phyloP scores from a whole-genome alignment of 1,140 invertebrate genomes.

The Trachelipus rathkii region DNA sequence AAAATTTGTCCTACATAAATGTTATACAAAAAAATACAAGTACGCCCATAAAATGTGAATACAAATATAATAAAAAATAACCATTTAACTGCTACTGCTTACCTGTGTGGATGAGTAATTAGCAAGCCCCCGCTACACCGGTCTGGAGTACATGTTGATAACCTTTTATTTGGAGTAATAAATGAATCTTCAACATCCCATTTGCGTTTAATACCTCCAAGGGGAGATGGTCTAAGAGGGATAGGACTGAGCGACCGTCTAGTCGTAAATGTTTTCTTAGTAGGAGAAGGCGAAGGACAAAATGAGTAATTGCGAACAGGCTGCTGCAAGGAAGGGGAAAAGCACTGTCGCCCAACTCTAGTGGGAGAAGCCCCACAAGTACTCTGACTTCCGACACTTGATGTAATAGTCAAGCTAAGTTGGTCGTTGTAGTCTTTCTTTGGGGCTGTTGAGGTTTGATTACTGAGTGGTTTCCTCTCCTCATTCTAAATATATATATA shows the following conservation, averaged over 20 bases:
- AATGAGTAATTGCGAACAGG: conserved; percentile 57
- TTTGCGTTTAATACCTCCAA: conserved; percentile 72
- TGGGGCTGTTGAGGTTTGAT: not conserved
- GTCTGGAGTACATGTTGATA: conserved; percentile 35
- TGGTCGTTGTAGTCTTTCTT: conserved; percentile 52
- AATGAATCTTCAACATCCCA: conserved; percentile 61
- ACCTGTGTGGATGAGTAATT: conserved; percentile 42
- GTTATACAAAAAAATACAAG: too few species aligned
- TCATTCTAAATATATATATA: not conserved
- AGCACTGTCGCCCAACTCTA: conserved; percentile 59
- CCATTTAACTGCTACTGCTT: not conserved
- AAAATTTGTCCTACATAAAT: too few species aligned
- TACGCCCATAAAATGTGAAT: too few species aligned
- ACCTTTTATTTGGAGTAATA: conserved; percentile 38
- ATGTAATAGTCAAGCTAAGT: conserved; percentile 72
- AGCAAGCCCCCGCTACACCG: conserved; percentile 36
- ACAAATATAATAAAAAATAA: too few species aligned
- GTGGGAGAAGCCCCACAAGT: conserved; percentile 51
- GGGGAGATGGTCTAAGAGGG: conserved; percentile 66
- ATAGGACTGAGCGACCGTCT: conserved; percentile 74
- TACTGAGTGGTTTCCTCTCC: not conserved
- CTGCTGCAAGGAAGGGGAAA: conserved; percentile 61
- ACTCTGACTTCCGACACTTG: conserved; percentile 62
- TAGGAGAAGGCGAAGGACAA: conserved; percentile 70
- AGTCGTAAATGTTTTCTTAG: conserved; percentile 70